A percentile compares a stretch with the other conserved stretches of the same genome.
phyloP scores from a whole-genome alignment of 1,140 invertebrate species.

The Cotesia chilonis region DNA sequence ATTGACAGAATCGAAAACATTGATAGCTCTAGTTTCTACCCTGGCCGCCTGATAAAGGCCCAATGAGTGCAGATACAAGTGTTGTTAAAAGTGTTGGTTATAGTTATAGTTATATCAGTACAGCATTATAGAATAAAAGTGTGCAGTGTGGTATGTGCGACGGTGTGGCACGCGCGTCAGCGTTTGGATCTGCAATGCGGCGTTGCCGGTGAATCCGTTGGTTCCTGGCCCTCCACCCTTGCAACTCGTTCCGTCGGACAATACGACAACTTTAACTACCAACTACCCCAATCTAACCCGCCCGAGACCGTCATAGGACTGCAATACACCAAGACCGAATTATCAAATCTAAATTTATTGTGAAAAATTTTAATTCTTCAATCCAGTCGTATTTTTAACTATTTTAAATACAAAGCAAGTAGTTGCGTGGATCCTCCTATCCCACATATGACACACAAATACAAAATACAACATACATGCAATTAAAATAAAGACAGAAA shows the following conservation, averaged over 20 bases:
- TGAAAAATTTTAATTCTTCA: too few relatives aligned
- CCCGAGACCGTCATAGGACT: background rate
- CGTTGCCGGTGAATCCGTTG: conserved; percentile 54
- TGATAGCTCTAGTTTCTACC: too few relatives aligned
- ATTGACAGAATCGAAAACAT: too few relatives aligned
- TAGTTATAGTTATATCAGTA: too few relatives aligned
- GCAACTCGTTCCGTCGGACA: background rate
- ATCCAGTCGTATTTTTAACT: too few relatives aligned
- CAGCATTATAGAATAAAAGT: background rate
- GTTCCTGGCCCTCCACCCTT: conserved; percentile 20
- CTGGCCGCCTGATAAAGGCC: conserved; percentile 1
- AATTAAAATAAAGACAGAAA: conserved; percentile 26
- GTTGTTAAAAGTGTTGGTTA: background rate
- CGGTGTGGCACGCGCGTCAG: conserved; percentile 48
- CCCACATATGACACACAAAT: too few relatives aligned
- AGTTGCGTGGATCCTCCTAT: too few relatives aligned
- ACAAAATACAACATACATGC: background rate
- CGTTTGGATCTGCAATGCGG: conserved; percentile 64
- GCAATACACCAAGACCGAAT: too few relatives aligned
- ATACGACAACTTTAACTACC: background rate
- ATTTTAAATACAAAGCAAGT: too few relatives aligned
- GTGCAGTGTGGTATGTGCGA: conserved; percentile 13
- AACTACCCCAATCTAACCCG: background rate
- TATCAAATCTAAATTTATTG: too few relatives aligned
- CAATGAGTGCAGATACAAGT: background rate